phyloP scores from a whole-genome alignment of 1,140 invertebrate genomes.

The Amyelois transitella region DNA sequence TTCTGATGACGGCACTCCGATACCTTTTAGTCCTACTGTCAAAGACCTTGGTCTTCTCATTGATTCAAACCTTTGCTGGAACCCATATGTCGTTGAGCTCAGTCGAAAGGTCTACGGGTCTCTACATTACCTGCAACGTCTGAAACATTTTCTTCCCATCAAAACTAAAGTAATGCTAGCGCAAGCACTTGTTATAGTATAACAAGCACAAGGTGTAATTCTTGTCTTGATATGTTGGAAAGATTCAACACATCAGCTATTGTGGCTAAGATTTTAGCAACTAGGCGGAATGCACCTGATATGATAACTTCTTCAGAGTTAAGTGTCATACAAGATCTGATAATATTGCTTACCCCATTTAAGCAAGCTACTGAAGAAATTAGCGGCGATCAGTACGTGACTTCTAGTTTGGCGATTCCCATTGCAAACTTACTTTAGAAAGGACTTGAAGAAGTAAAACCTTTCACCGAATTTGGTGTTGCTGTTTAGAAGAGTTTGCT shows the following conservation, averaged over 20 bases:
- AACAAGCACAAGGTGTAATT: constrained; percentile 35
- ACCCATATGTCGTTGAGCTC: no score
- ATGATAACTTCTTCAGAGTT: constrained; percentile 26
- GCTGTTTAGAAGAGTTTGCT: constrained; percentile 24
- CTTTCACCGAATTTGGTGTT: constrained; percentile 19
- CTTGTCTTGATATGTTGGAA: constrained; percentile 21
- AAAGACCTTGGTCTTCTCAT: no score
- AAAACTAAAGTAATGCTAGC: no score
- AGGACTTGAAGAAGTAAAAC: constrained; percentile 10
- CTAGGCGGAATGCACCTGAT: constrained; percentile 25
- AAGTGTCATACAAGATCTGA: constrained; percentile 27
- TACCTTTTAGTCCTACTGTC: no score
- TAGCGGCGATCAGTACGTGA: constrained; percentile 28
- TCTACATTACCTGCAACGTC: no score
- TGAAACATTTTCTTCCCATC: no score
- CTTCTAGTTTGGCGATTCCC: constrained; percentile 31
- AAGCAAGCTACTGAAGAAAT: constrained; percentile 29
- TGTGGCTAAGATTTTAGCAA: constrained; percentile 34
- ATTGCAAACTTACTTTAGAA: constrained; percentile 23
- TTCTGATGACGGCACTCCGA: no score
- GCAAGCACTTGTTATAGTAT: no score
- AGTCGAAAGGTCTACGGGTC: no score
- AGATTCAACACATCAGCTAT: constrained; percentile 23
- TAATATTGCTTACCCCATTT: constrained; percentile 23
- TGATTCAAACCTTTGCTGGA: no score